A percentile compares a stretch with the other conserved stretches of the same genome.
Conservation (phyloP, 2,797 vertebrate genomes). For the Vespertilio murinus region DNA sequence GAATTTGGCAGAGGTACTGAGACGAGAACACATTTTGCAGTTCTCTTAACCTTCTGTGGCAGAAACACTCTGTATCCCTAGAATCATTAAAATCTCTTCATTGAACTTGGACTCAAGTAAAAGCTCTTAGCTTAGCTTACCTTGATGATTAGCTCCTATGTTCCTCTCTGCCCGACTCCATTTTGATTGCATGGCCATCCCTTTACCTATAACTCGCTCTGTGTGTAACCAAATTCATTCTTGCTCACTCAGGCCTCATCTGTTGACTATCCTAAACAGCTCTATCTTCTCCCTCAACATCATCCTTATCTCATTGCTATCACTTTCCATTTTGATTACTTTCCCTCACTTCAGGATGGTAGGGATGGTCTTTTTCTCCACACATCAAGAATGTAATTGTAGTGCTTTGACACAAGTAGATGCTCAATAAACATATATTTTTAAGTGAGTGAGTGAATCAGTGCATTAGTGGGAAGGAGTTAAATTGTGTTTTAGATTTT, state of each 20-base stretch:
- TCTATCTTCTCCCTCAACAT: accelerated
- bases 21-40: background rate
- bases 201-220: background rate
- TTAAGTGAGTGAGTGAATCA: background rate
- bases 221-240: background rate
- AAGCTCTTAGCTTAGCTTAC: background rate
- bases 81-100: background rate
- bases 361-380: background rate
- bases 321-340: background rate
- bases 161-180: background rate
- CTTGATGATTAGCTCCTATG: accelerated
- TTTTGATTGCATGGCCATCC: background rate
- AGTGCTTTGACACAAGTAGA: background rate
- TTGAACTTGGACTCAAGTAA: background rate
- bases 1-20: background rate
- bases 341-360: background rate
- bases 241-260: background rate
- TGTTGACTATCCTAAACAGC: background rate
- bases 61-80: background rate
- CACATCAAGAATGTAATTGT: background rate
- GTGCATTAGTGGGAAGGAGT: background rate
- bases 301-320: background rate
- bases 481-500: background rate
- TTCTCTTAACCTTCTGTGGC: background rate
- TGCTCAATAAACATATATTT: background rate